These are phyloP conservation scores for Microctonus brassicae DNA, from an alignment of 2,888 invertebrate species.

Conservation along the genomic window DNA sequence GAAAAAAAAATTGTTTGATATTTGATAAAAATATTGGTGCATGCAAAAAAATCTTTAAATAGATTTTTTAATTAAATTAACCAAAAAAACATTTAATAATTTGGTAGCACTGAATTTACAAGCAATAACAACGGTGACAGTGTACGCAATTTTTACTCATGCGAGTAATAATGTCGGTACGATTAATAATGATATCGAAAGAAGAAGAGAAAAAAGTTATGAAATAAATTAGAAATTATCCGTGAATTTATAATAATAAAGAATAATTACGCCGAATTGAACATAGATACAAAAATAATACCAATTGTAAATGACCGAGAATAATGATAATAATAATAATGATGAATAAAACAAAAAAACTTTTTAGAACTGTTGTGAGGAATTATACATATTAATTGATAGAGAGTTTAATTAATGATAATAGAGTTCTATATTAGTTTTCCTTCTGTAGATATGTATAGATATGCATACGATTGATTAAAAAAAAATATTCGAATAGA, in stretches of 20 bases:
- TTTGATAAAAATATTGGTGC: constrained; percentile 31
- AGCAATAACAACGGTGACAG: constrained; percentile 57
- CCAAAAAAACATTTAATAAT: constrained; percentile 61
- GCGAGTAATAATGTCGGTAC: not conserved
- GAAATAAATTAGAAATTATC: not conserved
- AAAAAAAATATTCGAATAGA: constrained; percentile 62
- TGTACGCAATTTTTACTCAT: constrained; percentile 39
- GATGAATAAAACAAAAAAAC: constrained; percentile 52
- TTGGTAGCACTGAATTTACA: constrained; percentile 63
- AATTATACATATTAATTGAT: constrained; percentile 65
- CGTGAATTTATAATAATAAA: not conserved
- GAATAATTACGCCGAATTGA: constrained; percentile 19
- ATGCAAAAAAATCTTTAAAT: constrained; percentile 21
- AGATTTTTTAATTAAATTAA: constrained; percentile 59
- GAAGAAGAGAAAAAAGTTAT: not conserved
- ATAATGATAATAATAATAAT: not conserved
- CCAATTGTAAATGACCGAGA: constrained; percentile 3
- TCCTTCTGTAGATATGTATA: constrained; percentile 68
- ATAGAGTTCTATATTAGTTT: constrained; percentile 66
- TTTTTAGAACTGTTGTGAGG: constrained; percentile 62
- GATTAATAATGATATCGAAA: constrained; percentile 7
- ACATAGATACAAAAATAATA: not conserved
- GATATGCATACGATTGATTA: constrained; percentile 49
- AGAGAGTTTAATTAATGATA: constrained; percentile 67
- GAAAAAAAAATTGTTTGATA: constrained; percentile 29